Percentiles rank a stretch among this genome's conserved stretches.
phyloP scores from a whole-genome alignment of 1,140 invertebrate genomes.

The Tribolium castaneum region DNA sequence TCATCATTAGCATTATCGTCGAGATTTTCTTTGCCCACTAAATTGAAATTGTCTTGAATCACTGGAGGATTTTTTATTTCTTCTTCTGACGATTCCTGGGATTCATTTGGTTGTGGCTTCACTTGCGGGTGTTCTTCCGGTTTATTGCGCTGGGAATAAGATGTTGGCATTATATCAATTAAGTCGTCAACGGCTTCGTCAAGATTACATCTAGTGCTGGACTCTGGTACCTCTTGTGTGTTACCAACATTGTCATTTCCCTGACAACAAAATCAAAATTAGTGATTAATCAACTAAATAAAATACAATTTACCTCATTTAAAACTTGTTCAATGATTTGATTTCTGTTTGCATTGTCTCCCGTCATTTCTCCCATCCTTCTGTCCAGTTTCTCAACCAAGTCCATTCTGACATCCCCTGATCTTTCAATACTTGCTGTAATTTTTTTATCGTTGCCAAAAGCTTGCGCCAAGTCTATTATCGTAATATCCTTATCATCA shows the following conservation, averaged over 20 bases:
- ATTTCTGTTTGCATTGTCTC: neutral
- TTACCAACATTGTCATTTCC: neutral
- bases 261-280: slow-evolving; percentile 1
- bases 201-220: neutral
- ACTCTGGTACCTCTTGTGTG: neutral
- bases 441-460: slow-evolving; percentile 7
- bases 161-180: neutral
- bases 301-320: neutral
- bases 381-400: slow-evolving; percentile 12
- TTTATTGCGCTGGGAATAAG: neutral
- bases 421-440: neutral
- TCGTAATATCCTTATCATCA: neutral
- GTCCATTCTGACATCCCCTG: neutral
- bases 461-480: slow-evolving; percentile 9
- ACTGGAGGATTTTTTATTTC: slow-evolving; percentile 25
- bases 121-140: neutral
- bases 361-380: neutral
- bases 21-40: neutral
- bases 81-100: neutral
- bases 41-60: slow-evolving; percentile 11
- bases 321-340: neutral
- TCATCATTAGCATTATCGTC: slow-evolving; percentile 9
- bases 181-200: slow-evolving; percentile 1
- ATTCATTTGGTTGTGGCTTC: neutral
- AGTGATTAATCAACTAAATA: neutral